Percentiles rank a stretch among this genome's conserved stretches.
Conservation (phyloP, 2,888 invertebrate species). For the Trachelus troglodyta region DNA sequence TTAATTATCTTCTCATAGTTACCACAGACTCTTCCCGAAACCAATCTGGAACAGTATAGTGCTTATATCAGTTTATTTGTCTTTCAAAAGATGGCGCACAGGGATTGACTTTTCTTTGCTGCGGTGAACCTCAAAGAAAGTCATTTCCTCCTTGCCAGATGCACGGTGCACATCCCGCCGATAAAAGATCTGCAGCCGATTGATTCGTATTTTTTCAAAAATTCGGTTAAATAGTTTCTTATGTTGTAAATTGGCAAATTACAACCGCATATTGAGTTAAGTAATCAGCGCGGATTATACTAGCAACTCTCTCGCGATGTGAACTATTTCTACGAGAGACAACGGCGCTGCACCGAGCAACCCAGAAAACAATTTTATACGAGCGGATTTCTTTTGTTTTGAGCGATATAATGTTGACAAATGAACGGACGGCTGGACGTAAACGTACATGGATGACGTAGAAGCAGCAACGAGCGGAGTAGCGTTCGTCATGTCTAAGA, state of each 20-base stretch:
- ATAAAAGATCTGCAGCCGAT: not conserved
- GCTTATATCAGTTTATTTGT: not conserved
- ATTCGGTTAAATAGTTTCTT: not conserved
- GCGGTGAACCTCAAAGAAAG: not conserved
- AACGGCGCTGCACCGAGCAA: not conserved
- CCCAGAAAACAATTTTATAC: too few relatives aligned
- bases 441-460: too few relatives aligned
- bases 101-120: not conserved
- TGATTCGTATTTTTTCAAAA: not conserved
- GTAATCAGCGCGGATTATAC: too few relatives aligned
- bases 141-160: not conserved
- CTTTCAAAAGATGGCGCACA: not conserved
- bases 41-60: slow-evolving; percentile 34
- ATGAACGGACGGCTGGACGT: too few relatives aligned
- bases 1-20: slow-evolving; percentile 6
- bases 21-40: slow-evolving; percentile 31
- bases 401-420: too few relatives aligned
- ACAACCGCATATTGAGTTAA: too few relatives aligned
- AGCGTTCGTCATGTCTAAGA: too few relatives aligned
- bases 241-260: not conserved
- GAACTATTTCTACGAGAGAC: not conserved
- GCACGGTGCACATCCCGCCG: not conserved
- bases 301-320: not conserved
- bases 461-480: too few relatives aligned
- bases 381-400: too few relatives aligned